Conservation (phyloP, 1,140 invertebrate genomes). For the Chrysopa pallens region DNA sequence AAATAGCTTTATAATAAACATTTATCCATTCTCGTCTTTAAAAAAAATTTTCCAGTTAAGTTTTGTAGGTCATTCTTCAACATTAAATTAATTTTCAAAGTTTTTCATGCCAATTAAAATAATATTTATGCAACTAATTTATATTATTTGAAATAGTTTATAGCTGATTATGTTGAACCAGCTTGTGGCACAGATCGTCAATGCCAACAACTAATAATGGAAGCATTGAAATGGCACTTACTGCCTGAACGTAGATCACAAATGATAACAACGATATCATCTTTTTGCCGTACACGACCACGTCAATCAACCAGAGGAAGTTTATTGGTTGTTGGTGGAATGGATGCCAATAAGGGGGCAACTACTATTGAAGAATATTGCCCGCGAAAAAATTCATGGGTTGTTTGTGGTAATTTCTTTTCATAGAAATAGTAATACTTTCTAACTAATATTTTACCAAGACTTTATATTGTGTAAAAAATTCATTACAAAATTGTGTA, state of each 20-base stretch:
- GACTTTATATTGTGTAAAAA: too few species aligned
- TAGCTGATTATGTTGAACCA: conserved; percentile 67
- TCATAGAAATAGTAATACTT: background rate
- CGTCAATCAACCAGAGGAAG: conserved; percentile 79
- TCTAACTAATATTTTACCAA: too few species aligned
- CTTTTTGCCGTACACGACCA: conserved; percentile 47
- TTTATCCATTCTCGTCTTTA: too few species aligned
- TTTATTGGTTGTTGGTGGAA: conserved; percentile 75
- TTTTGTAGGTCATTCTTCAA: too few species aligned
- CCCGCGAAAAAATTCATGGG: conserved; percentile 68
- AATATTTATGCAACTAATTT: background rate
- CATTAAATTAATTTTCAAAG: too few species aligned
- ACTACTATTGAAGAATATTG: conserved; percentile 83
- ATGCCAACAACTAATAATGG: conserved; percentile 78
- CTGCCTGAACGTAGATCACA: conserved; percentile 65
- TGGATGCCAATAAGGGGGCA: conserved; percentile 77
- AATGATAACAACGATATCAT: conserved; percentile 40
- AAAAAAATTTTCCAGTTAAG: too few species aligned
- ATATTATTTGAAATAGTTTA: conserved; percentile 36
- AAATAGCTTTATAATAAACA: too few species aligned
- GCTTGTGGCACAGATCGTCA: conserved; percentile 37
- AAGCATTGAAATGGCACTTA: conserved; percentile 83
- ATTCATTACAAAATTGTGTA: too few species aligned
- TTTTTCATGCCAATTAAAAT: too few species aligned
- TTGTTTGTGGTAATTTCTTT: conserved; percentile 20